Evolutionary conservation across 2,113 vertebrate species (phyloP), one percentile per base, ranked within the genome.

Genomic region (Passer domesticus): DNA sequence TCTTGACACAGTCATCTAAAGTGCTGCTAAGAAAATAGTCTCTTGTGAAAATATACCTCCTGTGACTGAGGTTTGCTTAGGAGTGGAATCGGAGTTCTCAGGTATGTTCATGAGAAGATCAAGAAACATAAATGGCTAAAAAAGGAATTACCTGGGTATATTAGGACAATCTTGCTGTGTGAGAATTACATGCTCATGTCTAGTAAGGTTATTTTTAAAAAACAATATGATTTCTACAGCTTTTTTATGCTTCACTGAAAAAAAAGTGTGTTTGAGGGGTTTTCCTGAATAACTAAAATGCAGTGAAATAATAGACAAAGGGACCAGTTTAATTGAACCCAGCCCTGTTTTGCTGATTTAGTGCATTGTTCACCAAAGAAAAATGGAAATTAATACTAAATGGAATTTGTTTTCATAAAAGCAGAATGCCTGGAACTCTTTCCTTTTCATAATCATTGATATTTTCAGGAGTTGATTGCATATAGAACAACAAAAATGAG

Each of bases 1-100:
- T 89, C 85, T 87, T 94, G 90, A 94, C 85, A 69, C 13, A 95
- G 76, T 47, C 92, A 91, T 92, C 75, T 69, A 62, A 96, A 91
- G 58, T 43, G 43, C 47, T 96, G 49, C 72, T 85, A 88, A 87
- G 41, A 90, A 95, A 96, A 63, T 33, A 59, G 68, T 88, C 83
- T 75, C 67, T 87, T 55, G 33, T 80, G 86, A 80, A 60, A 76
- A 39, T 83, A 62, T 94, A 33, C 39, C 35, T 37, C 35, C 33
- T 77, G 39, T 85, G 81, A 70, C 39, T 53, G 84, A 24, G 68
- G 72, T 96, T 97, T 93, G 84, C 70, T 86, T 79, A 84, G 78
- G 79, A 90, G 35, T 66, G 56, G 50, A 69, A 23, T n/a, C 55
- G 64, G 73, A 73, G 52, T 95, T 97, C 90, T 92, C 89, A 96